These are phyloP conservation scores for Spialia ferax DNA, from an alignment of 2,888 invertebrate species.

Conservation along the genomic window DNA sequence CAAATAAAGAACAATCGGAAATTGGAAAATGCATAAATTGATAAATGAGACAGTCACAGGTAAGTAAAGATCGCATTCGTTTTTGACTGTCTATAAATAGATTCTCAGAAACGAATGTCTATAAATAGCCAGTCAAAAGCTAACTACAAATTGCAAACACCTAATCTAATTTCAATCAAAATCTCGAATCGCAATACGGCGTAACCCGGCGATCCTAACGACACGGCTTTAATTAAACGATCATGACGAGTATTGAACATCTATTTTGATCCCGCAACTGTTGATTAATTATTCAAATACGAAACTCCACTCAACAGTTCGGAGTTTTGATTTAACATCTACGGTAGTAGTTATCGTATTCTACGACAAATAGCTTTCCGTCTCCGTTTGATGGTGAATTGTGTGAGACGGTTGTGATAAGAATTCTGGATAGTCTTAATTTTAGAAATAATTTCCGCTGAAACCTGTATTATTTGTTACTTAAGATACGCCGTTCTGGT, in stretches of 20 bases:
- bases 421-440: neutral
- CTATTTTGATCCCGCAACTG: conserved; percentile 45
- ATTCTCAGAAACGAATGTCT: neutral
- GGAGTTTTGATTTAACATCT: conserved; percentile 3
- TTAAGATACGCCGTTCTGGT: neutral
- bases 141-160: conserved; percentile 22
- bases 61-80: neutral
- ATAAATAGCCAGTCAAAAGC: neutral
- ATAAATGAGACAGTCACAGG: neutral
- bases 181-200: conserved; percentile 55
- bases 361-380: neutral
- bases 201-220: conserved; percentile 56
- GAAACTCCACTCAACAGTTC: conserved; percentile 23
- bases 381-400: neutral
- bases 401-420: neutral
- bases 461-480: neutral
- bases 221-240: conserved; percentile 65
- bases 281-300: conserved; percentile 41
- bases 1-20: too few relatives aligned
- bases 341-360: neutral
- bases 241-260: conserved; percentile 58
- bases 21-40: too few relatives aligned
- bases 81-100: neutral
- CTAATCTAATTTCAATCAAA: conserved; percentile 30
- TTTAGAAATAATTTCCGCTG: neutral